Percentiles rank a stretch among this genome's conserved stretches.
phyloP scores from a whole-genome alignment of 1,140 invertebrate genomes.

The Solenopsis invicta region DNA sequence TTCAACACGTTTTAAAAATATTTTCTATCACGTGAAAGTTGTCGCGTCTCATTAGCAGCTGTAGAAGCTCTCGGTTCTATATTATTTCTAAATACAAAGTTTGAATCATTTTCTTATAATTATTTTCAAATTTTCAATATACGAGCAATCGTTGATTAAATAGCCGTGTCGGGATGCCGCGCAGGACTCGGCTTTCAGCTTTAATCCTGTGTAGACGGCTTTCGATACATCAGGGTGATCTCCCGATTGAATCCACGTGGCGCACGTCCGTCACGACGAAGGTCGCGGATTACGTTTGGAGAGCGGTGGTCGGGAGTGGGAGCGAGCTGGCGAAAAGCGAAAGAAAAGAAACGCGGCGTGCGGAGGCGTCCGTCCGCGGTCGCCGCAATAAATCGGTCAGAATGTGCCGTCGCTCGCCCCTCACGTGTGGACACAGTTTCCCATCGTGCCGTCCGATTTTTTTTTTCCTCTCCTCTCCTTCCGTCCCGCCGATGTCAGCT shows the following conservation, averaged over 20 bases:
- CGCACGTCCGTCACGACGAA: slow-evolving; percentile 67
- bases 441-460: slow-evolving; percentile 73
- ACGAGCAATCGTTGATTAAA: not conserved
- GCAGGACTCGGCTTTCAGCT: slow-evolving; percentile 21
- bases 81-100: not conserved
- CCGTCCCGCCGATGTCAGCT: slow-evolving; percentile 66
- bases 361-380: slow-evolving; percentile 56
- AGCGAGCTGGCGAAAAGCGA: slow-evolving; percentile 59
- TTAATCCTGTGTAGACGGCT: slow-evolving; percentile 42
- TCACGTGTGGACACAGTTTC: slow-evolving; percentile 64
- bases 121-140: not conserved
- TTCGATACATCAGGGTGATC: slow-evolving; percentile 41
- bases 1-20: not conserved
- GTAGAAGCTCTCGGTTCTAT: not conserved
- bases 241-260: slow-evolving; percentile 67
- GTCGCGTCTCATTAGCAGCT: not conserved
- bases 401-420: slow-evolving; percentile 42
- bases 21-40: not conserved
- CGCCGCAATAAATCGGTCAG: slow-evolving; percentile 77
- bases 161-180: not conserved
- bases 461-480: slow-evolving; percentile 8
- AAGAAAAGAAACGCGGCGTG: slow-evolving; percentile 69
- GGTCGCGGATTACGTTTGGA: slow-evolving; percentile 73
- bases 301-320: slow-evolving; percentile 33
- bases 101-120: not conserved